These are phyloP conservation scores for Calidris pygmaea DNA, from an alignment of 2,113 vertebrate genomes.

Conservation along the genomic window DNA sequence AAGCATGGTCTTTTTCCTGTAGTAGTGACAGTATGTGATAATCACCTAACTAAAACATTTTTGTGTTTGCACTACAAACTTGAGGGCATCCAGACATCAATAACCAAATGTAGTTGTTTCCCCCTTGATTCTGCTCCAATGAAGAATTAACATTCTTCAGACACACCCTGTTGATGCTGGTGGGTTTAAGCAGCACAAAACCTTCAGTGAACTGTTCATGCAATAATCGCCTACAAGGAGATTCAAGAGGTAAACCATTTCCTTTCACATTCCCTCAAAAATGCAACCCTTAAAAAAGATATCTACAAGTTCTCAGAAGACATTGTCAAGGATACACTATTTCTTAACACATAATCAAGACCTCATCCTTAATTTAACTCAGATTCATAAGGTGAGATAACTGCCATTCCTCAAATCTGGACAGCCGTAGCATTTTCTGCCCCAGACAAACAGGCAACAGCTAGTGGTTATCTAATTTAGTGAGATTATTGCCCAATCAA, in stretches of 20 bases:
- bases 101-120: neutral
- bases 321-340: neutral
- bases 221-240: neutral
- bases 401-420: neutral
- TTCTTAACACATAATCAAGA: neutral
- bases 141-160: neutral
- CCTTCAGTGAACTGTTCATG: neutral
- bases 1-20: neutral
- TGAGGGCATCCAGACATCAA: neutral
- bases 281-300: neutral
- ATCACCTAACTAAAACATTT: neutral
- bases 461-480: neutral
- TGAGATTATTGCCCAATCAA: neutral
- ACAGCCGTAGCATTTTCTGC: neutral
- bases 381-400: neutral
- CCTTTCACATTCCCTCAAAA: neutral
- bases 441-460: neutral
- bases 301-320: neutral
- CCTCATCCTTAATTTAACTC: neutral
- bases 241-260: neutral
- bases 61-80: neutral
- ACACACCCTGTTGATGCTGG: neutral
- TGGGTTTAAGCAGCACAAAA: neutral
- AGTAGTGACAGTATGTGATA: neutral
- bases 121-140: neutral